These are phyloP conservation scores for Pantherophis alleghaniensis DNA, from an alignment of 2,797 vertebrate genomes.

Conservation along the genomic window DNA sequence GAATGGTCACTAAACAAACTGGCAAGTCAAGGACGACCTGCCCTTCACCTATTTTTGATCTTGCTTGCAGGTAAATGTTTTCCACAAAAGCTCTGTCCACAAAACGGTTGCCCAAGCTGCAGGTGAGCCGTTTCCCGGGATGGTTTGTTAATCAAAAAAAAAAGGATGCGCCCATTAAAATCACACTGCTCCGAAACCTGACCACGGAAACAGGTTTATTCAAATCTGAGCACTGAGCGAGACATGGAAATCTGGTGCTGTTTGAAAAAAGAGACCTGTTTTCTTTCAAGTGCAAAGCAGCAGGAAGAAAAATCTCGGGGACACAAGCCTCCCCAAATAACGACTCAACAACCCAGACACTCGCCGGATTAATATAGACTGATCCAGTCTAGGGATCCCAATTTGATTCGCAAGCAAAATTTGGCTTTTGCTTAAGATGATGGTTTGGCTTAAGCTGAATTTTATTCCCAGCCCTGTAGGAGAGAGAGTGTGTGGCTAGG, in stretches of 20 bases:
- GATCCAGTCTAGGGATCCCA: not conserved
- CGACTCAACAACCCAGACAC: not conserved
- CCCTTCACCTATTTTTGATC: not conserved
- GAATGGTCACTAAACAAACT: not conserved
- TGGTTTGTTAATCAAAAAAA: conserved; percentile 20
- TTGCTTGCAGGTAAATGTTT: not conserved
- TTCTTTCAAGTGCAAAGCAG: not conserved
- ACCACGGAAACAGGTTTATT: conserved; percentile 26
- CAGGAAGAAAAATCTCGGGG: not conserved
- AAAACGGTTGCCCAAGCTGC: not conserved
- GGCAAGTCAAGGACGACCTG: not conserved
- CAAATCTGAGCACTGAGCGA: not conserved
- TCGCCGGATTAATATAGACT: not conserved
- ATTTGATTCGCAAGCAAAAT: not conserved
- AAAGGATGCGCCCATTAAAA: not conserved
- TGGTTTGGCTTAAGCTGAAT: not conserved
- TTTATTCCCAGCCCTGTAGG: not conserved
- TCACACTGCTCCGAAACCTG: conserved; percentile 7
- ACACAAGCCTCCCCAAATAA: not conserved
- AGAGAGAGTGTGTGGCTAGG: not conserved
- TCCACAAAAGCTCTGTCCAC: not conserved
- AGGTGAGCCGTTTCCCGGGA: not conserved
- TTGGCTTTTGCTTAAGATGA: not conserved
- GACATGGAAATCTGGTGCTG: conserved; percentile 4
- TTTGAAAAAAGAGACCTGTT: conserved; percentile 5